Base-by-base conservation (phyloP, 37 sponge, comb jelly and placozoan species). In the Spongilla lacustris region DNA sequence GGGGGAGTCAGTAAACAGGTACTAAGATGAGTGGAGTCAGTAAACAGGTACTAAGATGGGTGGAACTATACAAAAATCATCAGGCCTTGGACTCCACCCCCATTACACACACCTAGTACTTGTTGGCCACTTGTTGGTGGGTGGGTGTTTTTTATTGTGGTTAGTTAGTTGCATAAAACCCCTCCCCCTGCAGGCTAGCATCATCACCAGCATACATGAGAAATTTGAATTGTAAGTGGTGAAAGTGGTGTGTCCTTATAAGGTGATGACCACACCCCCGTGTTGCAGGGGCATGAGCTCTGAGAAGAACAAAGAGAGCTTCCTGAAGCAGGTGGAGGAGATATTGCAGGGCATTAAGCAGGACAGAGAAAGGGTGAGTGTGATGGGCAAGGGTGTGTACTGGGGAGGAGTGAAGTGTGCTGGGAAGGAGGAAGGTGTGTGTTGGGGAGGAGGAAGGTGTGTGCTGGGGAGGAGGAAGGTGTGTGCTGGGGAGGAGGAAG, bases 141-240 rank as follows among this genome's bases (percentile, higher is more conserved):
- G 48, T 78, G 2, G 58, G 73, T 29, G 30, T 1, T 72, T 72
- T 1, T 2, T 32, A 32, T 72, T 10, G 21, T 25, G 28, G 73
- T 72, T 10, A 32, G 9, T 34, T 74, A 29, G 9, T 34, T 26
- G 23, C 66, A 4, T 50, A 36, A 24, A 46, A 3, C 2, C 50
- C 50, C 79, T 67, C 67, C n/a, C 79, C 66, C 49, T 22, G 31
- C 36, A 96, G 92, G 87, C 86, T 67, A 82, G 88, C 68, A 86
- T 93, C 31, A 79, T 98, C 37, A 94, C 85, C 80, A 89, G 75
- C 41, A 96, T 98, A 70, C 93, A 98, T 86, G 98, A 98, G 67
- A 96, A 95, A 77, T 98, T 96, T 92, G 93, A 96, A 66, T 38
- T 87, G 96, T 96, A 70, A 93, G 93, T 78, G 23, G 22, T 30